Evolutionary conservation across 2,888 invertebrate genomes (phyloP), one percentile per base, ranked within the genome.

Genomic region (Hybos culiciformis): DNA sequence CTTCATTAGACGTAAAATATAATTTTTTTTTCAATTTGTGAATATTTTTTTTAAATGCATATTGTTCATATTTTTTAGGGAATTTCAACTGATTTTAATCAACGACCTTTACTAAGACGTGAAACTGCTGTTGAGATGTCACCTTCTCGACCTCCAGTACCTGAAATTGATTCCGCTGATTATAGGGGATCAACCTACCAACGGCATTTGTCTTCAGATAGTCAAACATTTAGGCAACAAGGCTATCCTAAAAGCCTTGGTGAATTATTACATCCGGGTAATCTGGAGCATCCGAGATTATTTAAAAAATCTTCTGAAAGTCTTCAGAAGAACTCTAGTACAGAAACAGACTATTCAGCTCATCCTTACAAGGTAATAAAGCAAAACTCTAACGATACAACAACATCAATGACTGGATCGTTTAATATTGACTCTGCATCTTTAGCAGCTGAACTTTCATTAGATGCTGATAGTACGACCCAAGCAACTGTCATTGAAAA

Each of bases 351-450:
- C 41, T 67, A 65, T 48, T 66, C 66, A 32, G 57, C 61, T 6
- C 66, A 66, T 53, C 67, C 66, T 33, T 67, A 67, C 52, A 59
- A 60, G 38, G 61, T 67, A 37, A 66, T 67, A 33, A 67, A 67
- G 49, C 67, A 67, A 56, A 66, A 63, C 47, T 67, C 67, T 32
- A 67, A 67, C 42, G 67, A 67, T 47, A 67, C 67, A n/a, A 67
- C 61, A 45, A 65, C 65, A 46, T 66, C 66, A 39, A 57, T 60
- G 51, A 66, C 66, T 1, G 64, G 67, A 19, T 67, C 66, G 29
- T 66, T 61, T 41, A 67, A 67, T 44, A 59, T 67, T 33, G 67
- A 67, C 46, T 66, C 66, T 18, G 61, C 63, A 11, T 66, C 66
- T 37, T 51, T 66, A 45, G 59, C 59, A 1, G 61, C 64, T 12